These are phyloP conservation scores for Pangasius mekongensis DNA, from an alignment of 2,797 vertebrate species.

Conservation along the genomic window DNA sequence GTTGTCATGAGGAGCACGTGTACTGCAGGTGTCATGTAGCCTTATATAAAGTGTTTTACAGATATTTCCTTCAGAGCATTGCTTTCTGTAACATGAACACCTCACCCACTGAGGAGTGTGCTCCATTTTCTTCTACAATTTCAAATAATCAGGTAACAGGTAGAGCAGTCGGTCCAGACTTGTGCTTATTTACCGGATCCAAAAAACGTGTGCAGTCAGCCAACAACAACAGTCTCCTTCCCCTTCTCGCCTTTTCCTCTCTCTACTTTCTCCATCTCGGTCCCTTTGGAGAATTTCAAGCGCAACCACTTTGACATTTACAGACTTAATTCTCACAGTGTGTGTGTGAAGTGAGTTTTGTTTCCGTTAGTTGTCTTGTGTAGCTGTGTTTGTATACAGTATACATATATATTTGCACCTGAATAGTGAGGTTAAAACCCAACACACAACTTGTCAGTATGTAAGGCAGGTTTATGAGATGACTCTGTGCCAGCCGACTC, in stretches of 20 bases:
- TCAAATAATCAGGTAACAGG: conserved; percentile 35
- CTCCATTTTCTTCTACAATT: conserved; percentile 41
- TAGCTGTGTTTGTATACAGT: conserved; percentile 6
- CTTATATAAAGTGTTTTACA: neutral
- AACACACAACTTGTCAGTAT: conserved; percentile 30
- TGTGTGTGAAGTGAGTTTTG: conserved; percentile 25
- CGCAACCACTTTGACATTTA: conserved; percentile 31
- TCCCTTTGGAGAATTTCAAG: conserved; percentile 26
- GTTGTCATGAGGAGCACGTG: neutral
- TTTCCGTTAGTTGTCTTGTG: neutral
- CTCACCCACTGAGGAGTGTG: conserved; percentile 22
- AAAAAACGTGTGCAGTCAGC: conserved; percentile 33
- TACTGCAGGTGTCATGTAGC: neutral
- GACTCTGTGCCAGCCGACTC: conserved; percentile 12
- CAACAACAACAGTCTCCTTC: conserved; percentile 72
- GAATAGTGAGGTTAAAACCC: conserved; percentile 22
- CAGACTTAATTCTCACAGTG: neutral
- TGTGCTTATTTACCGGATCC: conserved; percentile 24
- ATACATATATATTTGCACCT: conserved; percentile 10
- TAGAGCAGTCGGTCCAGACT: neutral
- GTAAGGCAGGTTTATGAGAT: conserved; percentile 31
- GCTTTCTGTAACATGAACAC: neutral
- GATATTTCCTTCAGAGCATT: neutral
- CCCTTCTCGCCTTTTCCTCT: conserved; percentile 33
- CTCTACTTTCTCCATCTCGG: conserved; percentile 15